A percentile compares a stretch with the other conserved stretches of the same genome.
Conservation (phyloP, 1,140 invertebrate genomes). For the Onthophagus taurus region DNA sequence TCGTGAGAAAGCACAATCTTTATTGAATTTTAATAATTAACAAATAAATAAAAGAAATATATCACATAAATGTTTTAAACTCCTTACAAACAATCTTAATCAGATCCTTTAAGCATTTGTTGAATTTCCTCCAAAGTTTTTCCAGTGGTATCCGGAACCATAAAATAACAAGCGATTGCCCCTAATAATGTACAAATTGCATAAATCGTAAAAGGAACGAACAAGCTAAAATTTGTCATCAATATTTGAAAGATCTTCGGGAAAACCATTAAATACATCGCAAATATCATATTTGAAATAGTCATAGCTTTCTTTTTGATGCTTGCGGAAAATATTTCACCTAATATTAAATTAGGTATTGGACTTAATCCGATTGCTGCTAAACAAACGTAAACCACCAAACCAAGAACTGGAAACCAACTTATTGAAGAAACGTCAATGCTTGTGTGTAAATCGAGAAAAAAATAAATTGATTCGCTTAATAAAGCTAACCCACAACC, state of each 20-base stretch:
- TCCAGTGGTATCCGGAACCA: slow-evolving; percentile 1
- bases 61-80: not conserved
- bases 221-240: slow-evolving; percentile 46
- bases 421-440: slow-evolving; percentile 21
- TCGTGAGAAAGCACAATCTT: too few species aligned
- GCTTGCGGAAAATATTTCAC: slow-evolving; percentile 22
- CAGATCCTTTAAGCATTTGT: not conserved
- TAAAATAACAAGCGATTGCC: slow-evolving; percentile 57
- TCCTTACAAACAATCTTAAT: not conserved
- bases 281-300: slow-evolving; percentile 15
- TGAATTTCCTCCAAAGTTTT: slow-evolving; percentile 1
- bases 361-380: slow-evolving; percentile 15
- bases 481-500: slow-evolving; percentile 45
- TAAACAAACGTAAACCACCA: slow-evolving; percentile 16
- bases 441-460: slow-evolving; percentile 38
- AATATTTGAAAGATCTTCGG: slow-evolving; percentile 32
- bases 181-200: slow-evolving; percentile 60
- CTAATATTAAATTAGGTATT: slow-evolving; percentile 17
- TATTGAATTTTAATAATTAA: too few species aligned
- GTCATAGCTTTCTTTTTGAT: slow-evolving; percentile 18
- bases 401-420: slow-evolving; percentile 30
- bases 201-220: slow-evolving; percentile 73
- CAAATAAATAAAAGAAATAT: not conserved
- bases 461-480: slow-evolving; percentile 52
- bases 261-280: slow-evolving; percentile 27